These are phyloP conservation scores for Petrolisthes cinctipes DNA, from an alignment of 2,888 invertebrate species.

Conservation along the genomic window DNA sequence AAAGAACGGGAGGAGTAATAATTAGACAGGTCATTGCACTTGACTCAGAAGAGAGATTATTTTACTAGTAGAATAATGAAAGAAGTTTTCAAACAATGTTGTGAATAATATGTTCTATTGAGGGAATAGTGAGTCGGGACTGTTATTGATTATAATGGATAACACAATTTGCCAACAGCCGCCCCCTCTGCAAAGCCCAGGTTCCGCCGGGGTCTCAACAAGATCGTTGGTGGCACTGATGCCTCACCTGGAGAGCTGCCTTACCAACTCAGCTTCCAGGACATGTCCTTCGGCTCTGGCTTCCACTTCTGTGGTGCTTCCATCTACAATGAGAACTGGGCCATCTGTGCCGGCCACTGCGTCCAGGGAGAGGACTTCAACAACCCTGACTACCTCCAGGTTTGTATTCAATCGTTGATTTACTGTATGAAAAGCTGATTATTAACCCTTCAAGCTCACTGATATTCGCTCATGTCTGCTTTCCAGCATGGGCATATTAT, in stretches of 20 bases:
- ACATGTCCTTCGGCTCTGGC: constrained; percentile 36
- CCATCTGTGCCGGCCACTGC: constrained; percentile 56
- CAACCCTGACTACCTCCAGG: constrained; percentile 43
- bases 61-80: too few relatives aligned
- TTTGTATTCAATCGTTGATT: not conserved
- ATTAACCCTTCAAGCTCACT: too few relatives aligned
- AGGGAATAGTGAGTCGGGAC: not conserved
- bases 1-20: too few relatives aligned
- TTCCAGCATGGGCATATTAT: too few relatives aligned
- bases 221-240: constrained; percentile 49
- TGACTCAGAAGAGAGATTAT: too few relatives aligned
- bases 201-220: constrained; percentile 39
- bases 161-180: constrained; percentile 23
- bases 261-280: constrained; percentile 50
- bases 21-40: too few relatives aligned
- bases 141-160: not conserved
- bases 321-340: constrained; percentile 53
- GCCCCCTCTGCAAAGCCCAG: constrained; percentile 39
- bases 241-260: constrained; percentile 56
- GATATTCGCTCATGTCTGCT: too few relatives aligned
- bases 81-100: too few relatives aligned
- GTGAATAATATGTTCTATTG: not conserved
- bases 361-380: constrained; percentile 48
- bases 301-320: constrained; percentile 60
- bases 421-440: not conserved